Base-by-base conservation (phyloP, 1,140 invertebrate species). In the Monochamus saltuarius region DNA sequence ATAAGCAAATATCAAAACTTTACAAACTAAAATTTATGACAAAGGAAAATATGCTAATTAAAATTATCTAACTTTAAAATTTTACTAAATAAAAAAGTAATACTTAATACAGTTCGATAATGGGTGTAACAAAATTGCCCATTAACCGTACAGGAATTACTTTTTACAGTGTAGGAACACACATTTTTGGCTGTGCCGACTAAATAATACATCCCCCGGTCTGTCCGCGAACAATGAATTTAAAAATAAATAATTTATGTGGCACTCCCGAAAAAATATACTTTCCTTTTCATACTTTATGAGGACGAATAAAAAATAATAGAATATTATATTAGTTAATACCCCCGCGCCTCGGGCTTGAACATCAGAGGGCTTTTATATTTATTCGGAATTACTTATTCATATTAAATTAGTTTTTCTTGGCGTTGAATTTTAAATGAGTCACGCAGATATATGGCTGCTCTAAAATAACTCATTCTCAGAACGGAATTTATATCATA, bases 271-370 rank as follows among this genome's bases (percentile, higher is more conserved):
- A 70, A 72, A 72, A 73, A 72, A 73, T 69, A 73, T 68, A 72
- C 70, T 66, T 58, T 71, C 67, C 62, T 64, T 61, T 73, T 64
- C 62, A 73, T 73, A 72, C 70, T 72, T 72, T 64, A 73, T 73
- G 64, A 62, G 62, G 61, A 55, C 68, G 72, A 73, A 73, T 73
- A 73, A 73, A 73, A 73, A 73, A 73, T 73, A 73, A 73, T 73
- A 73, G 72, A 73, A 73, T 73, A 73, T 73, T 73, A 72, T 73
- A 73, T 73, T 72, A 73, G 72, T 72, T 67, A 69, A 73, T 73
- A 64, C 67, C 61, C 56, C 63, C 66, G 61, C 60, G 40, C 68
- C 61, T 55, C 38, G 51, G 56, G 53, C 56, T 37, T 39, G 61
- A 60, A 59, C 69, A 63, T 63, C 65, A 56, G 43, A 61, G 63